Base-by-base conservation (phyloP, 2,888 invertebrate species). In the Acanthacorydalis orientalis region DNA sequence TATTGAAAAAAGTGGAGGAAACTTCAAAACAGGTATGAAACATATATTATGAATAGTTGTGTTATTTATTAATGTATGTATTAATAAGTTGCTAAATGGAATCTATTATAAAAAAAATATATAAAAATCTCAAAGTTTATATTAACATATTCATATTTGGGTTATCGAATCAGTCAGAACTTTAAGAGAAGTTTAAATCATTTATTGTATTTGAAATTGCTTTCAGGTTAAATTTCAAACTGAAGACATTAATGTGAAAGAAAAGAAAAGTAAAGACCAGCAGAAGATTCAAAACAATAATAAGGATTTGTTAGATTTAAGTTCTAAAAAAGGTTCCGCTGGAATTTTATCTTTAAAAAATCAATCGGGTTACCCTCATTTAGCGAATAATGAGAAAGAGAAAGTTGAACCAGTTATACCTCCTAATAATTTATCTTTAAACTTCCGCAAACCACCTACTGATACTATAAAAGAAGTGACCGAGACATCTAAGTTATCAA, bases 1-100 rank as follows among this genome's bases (percentile, higher is more conserved):
- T 83, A 57, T 76, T 80, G 69, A 69, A 79, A 52, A 79, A 80
- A 51, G 77, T 80, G 53, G 81, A 80, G 59, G 79, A 77, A 53
- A 72, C 70, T 42, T 79, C 77, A 57, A 80, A 81, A 60, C 80
- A 80, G 69, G 77, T 75, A 48, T 23, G 6, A 23, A 23, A 23
- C 23, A 23, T 23, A 23, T 23, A 23, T 23, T n/a, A n/a, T n/a
- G n/a, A n/a, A n/a, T n/a, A n/a, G n/a, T n/a, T n/a, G n/a, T n/a
- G n/a, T n/a, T n/a, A n/a, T n/a, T n/a, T n/a, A n/a, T n/a, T n/a
- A n/a, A n/a, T n/a, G n/a, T n/a, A n/a, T n/a, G n/a, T n/a, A n/a
- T n/a, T n/a, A n/a, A n/a, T n/a, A n/a, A n/a, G n/a, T n/a, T n/a
- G n/a, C n/a, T n/a, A n/a, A n/a, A n/a, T n/a, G n/a, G n/a, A n/a